Percentiles rank a stretch among this genome's conserved stretches.
Conservation (phyloP, 2,888 invertebrate species). For the Spialia ferax region DNA sequence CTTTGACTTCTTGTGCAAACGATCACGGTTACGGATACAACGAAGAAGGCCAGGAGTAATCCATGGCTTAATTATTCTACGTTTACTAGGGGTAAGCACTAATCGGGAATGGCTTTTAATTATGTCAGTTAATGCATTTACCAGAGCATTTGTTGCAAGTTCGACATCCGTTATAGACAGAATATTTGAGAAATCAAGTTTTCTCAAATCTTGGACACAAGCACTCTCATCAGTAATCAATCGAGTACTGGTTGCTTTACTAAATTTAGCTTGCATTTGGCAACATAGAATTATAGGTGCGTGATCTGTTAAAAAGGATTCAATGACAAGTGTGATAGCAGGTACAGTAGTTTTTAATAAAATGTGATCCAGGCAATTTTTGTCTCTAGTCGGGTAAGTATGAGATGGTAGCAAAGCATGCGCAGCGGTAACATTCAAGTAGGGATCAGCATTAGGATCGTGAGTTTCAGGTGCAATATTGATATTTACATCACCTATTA, state of each 20-base stretch:
- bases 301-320: slow-evolving; percentile 23
- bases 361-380: slow-evolving; percentile 29
- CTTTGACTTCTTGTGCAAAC: slow-evolving; percentile 32
- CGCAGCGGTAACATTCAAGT: slow-evolving; percentile 4
- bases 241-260: slow-evolving; percentile 1
- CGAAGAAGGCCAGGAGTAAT: slow-evolving; percentile 37
- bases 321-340: slow-evolving; percentile 25
- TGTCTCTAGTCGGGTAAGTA: slow-evolving; percentile 15
- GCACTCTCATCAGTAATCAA: slow-evolving; percentile 16
- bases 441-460: slow-evolving; percentile 12
- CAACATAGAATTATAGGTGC: slow-evolving; percentile 8
- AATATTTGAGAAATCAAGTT: background rate
- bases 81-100: slow-evolving; percentile 18
- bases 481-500: slow-evolving; percentile 21
- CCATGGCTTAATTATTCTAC: slow-evolving; percentile 40
- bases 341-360: slow-evolving; percentile 12
- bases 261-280: background rate
- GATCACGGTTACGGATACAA: slow-evolving; percentile 12
- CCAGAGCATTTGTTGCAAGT: slow-evolving; percentile 3
- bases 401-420: slow-evolving; percentile 26
- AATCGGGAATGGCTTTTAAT: slow-evolving; percentile 3
- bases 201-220: slow-evolving; percentile 9
- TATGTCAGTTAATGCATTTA: slow-evolving; percentile 11
- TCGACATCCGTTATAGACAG: slow-evolving; percentile 2
- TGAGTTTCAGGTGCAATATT: background rate